phyloP scores from a whole-genome alignment of 1,140 invertebrate genomes.

The Trigoniulus corallinus region DNA sequence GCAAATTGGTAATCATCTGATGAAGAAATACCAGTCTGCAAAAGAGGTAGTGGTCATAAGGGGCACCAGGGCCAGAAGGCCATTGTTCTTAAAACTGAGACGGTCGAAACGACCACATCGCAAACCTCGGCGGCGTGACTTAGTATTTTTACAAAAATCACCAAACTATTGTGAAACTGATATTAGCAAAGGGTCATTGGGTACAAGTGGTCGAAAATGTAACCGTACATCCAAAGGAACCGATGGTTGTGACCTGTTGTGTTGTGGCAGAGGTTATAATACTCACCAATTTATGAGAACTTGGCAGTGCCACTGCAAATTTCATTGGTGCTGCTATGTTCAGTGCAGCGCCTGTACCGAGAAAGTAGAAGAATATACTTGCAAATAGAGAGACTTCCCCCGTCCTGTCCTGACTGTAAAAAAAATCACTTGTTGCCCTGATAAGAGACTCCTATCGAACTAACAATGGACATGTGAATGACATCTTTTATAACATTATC shows the following conservation, averaged over 20 bases:
- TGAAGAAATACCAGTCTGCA: conserved; percentile 66
- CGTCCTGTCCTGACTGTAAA: too few relatives aligned
- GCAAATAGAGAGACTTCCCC: too few relatives aligned
- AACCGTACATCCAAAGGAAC: conserved; percentile 57
- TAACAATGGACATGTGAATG: too few relatives aligned
- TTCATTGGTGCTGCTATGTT: conserved; percentile 80
- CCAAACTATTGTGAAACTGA: conserved; percentile 84
- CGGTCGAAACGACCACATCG: conserved; percentile 20
- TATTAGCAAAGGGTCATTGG: conserved; percentile 51
- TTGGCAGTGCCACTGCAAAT: conserved; percentile 72
- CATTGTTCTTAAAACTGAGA: conserved; percentile 16
- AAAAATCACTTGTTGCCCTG: too few relatives aligned
- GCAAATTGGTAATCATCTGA: conserved; percentile 60
- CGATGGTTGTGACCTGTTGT: conserved; percentile 65
- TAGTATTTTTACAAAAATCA: conserved; percentile 74
- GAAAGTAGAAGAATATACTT: conserved; percentile 46
- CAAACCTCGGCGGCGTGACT: conserved; percentile 54
- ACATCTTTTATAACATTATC: too few relatives aligned
- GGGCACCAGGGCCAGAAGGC: conserved; percentile 24
- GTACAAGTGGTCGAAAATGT: conserved; percentile 66
- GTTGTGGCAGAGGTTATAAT: conserved; percentile 66
- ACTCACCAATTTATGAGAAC: conserved; percentile 46
- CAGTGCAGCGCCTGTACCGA: conserved; percentile 63
- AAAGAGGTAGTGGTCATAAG: conserved; percentile 43
- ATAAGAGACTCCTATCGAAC: too few relatives aligned